Evolutionary conservation across 2,797 vertebrate species (phyloP).

Genomic region (Halcyon smyrnensis): DNA sequence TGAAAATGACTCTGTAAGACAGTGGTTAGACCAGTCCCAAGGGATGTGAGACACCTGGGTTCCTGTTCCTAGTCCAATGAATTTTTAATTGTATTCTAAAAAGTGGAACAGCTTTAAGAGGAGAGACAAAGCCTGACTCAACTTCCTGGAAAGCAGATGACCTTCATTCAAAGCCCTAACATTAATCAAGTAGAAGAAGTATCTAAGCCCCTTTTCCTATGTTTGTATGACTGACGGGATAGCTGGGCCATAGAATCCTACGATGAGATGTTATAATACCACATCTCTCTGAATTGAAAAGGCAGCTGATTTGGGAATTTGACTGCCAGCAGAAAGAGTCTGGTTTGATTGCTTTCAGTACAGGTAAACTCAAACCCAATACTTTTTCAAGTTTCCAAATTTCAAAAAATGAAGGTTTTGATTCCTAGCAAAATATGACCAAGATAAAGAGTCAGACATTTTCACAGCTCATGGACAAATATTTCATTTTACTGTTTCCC

Average conservation of each 20-base stretch:
- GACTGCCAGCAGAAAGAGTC: neutral
- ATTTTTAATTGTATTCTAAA: slow-evolving; percentile 60
- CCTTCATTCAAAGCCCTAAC: neutral
- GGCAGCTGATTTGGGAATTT: neutral
- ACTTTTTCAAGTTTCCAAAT: neutral
- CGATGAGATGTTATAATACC: neutral
- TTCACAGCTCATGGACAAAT: neutral
- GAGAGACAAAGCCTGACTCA: slow-evolving; percentile 21
- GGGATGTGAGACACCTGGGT: slow-evolving; percentile 37
- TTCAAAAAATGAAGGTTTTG: neutral
- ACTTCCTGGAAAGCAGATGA: neutral
- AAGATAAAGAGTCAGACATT: neutral
- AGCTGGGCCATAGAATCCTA: neutral
- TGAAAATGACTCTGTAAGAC: slow-evolving; percentile 3
- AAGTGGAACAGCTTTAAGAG: slow-evolving; percentile 40
- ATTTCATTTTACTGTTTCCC: neutral
- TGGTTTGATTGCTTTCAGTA: neutral
- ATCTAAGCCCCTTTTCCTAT: neutral
- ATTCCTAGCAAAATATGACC: neutral
- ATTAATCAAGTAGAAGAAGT: neutral
- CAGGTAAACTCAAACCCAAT: neutral
- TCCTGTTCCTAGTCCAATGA: slow-evolving; percentile 17
- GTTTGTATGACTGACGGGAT: neutral
- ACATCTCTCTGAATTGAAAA: neutral
- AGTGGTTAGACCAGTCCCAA: neutral